Percentiles rank a stretch among this genome's conserved stretches.
These are phyloP conservation scores for Aphaenogaster rudis DNA, from an alignment of 1,140 invertebrate species.

Conservation along the genomic window DNA sequence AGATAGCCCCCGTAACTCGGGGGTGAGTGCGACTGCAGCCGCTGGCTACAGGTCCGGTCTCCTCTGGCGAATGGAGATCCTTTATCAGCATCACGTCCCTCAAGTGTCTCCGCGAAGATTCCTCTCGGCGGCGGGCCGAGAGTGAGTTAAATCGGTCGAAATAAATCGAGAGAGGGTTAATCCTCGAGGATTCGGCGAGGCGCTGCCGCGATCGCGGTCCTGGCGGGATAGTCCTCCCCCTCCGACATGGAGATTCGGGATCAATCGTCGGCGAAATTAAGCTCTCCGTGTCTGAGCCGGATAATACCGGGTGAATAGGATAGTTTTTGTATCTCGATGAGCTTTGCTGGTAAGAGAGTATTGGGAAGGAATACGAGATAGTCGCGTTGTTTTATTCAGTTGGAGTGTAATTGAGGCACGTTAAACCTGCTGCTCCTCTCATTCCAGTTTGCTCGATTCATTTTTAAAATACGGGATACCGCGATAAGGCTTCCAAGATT, in stretches of 20 bases:
- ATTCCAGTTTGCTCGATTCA: not conserved
- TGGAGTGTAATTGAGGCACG: not conserved
- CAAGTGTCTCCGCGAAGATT: slow-evolving; percentile 53
- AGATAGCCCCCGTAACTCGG: slow-evolving; percentile 35
- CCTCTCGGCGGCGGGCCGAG: slow-evolving; percentile 31
- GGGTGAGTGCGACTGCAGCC: not conserved
- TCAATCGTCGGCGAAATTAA: slow-evolving; percentile 56
- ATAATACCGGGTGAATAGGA: not conserved
- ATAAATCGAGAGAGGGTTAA: slow-evolving; percentile 67
- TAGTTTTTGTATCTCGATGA: slow-evolving; percentile 31
- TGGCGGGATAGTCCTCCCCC: not conserved
- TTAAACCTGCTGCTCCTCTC: not conserved
- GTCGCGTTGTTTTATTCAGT: not conserved
- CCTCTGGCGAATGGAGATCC: slow-evolving; percentile 48
- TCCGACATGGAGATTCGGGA: slow-evolving; percentile 35
- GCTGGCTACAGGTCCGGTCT: not conserved
- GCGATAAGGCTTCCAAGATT: not conserved
- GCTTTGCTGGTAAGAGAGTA: not conserved
- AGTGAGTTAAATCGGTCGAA: slow-evolving; percentile 46
- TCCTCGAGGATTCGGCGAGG: slow-evolving; percentile 12
- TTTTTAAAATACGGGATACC: not conserved
- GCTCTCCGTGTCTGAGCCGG: not conserved
- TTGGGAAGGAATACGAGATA: not conserved
- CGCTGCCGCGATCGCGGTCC: not conserved
- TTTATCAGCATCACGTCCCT: slow-evolving; percentile 69